Evolutionary conservation across 2,888 invertebrate species (phyloP), one percentile per base, ranked within the genome.

Genomic region (Drosophila sordidula): DNA sequence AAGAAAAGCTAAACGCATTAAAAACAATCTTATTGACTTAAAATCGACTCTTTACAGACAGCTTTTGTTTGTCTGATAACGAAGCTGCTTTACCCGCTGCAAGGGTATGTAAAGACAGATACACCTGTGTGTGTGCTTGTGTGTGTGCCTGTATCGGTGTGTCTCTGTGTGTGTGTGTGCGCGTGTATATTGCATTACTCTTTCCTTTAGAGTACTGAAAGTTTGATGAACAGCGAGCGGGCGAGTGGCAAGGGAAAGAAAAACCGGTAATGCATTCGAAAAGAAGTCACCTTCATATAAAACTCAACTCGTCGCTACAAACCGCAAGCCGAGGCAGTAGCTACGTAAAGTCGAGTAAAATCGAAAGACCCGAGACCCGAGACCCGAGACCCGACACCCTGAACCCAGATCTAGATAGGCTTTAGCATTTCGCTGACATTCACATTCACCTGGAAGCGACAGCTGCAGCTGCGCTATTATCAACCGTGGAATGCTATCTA

Each of bases 201-300:
- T 75, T 71, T 63, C 70, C 76, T 70, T 67, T 61, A 42, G 66
- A 64, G 64, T 45, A 62, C 61, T 63, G 74, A 58, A 70, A 47
- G 64, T 65, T 22, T 46, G 16, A 12, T 26, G 39, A 18, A 38
- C n/a, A 49, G 39, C 44, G 45, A 54, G 44, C 46, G 59, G 50
- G 50, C 44, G 9, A 18, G 38, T 16, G 64, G 29, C 34, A 46
- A 49, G 64, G 62, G 44, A 39, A 45, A 52, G 50, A 59, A 68
- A 85, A 86, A 89, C 85, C 89, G 89, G 85, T 86, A 86, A 86
- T 88, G 89, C 85, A 85, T 79, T 87, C 77, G 74, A 77, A 81
- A 89, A 89, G 83, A 89, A 85, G 88, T 89, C 89, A 89, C 85
- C 85, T 85, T 85, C 89, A 79, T 81, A 68, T 63, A 69, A 68